Evolutionary conservation across 2,888 invertebrate species (phyloP), one percentile per base, ranked within the genome.

Genomic region (Halictus ligatus): DNA sequence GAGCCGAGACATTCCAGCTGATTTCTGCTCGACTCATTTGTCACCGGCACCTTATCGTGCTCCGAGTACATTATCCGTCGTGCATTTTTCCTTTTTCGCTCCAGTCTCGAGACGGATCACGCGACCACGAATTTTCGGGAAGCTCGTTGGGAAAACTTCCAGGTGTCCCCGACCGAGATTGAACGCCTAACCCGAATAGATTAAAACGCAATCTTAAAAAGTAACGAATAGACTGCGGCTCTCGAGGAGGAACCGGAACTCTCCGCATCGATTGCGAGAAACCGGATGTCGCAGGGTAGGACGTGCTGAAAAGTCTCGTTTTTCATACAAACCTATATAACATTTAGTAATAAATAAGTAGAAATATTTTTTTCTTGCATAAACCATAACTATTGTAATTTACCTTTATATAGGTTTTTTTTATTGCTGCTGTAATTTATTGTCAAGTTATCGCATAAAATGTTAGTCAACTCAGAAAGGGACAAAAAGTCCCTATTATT

Each of bases 31-130:
- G 64, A 18, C 89, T 88, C 89, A 89, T 92, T 92, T 91, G 89
- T 91, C 92, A 91, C 88, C 78, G 89, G 84, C 88, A 87, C 89
- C 89, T 89, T 91, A 90, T 91, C 92, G 85, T 80, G 81, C 82
- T 80, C 78, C 83, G 50, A 85, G 85, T 89, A 88, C 91, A 91
- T 91, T 89, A 91, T 90, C 90, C 86, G 83, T 71, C 40, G 69
- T 13, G 67, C 43, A 73, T 58, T 46, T 43, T 72, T 46, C 72
- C 72, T 72, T n/a, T 15, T 25, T 5, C 48, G 7, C 13, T 10
- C 48, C 5, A 13, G 29, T 54, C 77, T 75, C 58, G 73, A 73
- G 67, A 43, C 67, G 46, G 73, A 77, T 84, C 78, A 81, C 81
- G 84, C 78, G 58, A 78, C 69, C 75, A 71, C 48, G 25, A 58